Base-by-base conservation (phyloP, 2,797 vertebrate species). In the Holocentrus rufus region DNA sequence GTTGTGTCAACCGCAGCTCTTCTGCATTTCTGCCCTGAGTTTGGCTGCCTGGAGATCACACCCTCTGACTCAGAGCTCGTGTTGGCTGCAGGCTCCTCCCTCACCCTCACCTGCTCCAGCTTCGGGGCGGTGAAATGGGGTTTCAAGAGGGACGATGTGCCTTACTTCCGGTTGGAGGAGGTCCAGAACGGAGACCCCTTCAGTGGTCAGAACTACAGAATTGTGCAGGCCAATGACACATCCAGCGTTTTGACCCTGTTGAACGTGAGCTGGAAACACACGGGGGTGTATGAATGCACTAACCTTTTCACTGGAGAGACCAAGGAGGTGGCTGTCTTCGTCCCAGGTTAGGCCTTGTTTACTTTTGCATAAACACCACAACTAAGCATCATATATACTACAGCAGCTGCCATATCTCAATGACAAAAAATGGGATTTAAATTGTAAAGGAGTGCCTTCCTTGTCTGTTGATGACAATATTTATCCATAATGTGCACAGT, bases 231-330 rank as follows among this genome's bases (percentile, higher is more conserved):
- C 1, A 63, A 82, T 1, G 44, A 23, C 67, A 93, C 91, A 0
- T 59, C 91, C 69, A 96, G 92, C 50, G 84, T 86, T 15, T 87
- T 99, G 65, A 94, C 84, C 0, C 88, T 99, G 70, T 70, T 74
- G 69, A 92, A 93, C 0, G 92, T 96, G 76, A 96, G 90, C 0
- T 97, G 96, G 85, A 86, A 74, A 6, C 92, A 97, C 87, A 97
- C 96, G 0, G 97, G 96, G 6, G 94, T 96, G 57, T 99, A 99
- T 64, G 70, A 82, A 0, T 99, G 98, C 58, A 2, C 59, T 3
- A 93, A 95, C 84, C 79, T 44, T 13, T 36, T n/a, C 0, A 83
- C 89, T 6, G 67, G 69, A 1, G 85, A 92, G 1, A 88, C 63
- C 1, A 71, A 86, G 27, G 95, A 95, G 83, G 85, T 97, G 46